Percentiles rank a stretch among this genome's conserved stretches.
These are phyloP conservation scores for Parascotia fuliginaria DNA, from an alignment of 2,888 invertebrate species.

Conservation along the genomic window DNA sequence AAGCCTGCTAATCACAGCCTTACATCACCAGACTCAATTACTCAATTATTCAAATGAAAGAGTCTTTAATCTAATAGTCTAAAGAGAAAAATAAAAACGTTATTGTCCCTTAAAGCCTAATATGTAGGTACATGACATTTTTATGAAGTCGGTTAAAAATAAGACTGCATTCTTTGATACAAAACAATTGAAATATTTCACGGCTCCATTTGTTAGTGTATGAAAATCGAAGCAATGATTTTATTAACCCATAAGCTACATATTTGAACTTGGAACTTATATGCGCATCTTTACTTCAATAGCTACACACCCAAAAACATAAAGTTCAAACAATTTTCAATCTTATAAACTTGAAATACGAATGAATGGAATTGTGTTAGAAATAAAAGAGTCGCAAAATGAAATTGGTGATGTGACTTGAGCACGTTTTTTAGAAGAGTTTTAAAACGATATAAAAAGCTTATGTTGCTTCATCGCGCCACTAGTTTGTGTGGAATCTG, in stretches of 20 bases:
- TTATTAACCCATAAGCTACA: slow-evolving; percentile 49
- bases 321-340: slow-evolving; percentile 8
- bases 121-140: no score
- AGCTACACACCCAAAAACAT: slow-evolving; percentile 3
- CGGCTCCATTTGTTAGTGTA: slow-evolving; percentile 23
- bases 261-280: slow-evolving; percentile 63
- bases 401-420: slow-evolving; percentile 50
- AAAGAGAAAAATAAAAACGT: no score
- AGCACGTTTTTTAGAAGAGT: slow-evolving; percentile 77
- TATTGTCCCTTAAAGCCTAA: no score
- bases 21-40: no score
- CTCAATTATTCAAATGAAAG: no score
- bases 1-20: no score
- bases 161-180: no score
- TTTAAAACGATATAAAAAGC: slow-evolving; percentile 76
- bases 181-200: slow-evolving; percentile 10
- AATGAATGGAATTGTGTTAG: not conserved
- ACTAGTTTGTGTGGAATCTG: slow-evolving; percentile 68
- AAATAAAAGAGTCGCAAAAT: slow-evolving; percentile 26
- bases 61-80: no score
- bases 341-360: slow-evolving; percentile 29
- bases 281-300: slow-evolving; percentile 57
- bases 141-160: no score
- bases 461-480: slow-evolving; percentile 56
- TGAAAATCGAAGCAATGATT: slow-evolving; percentile 54